These are phyloP conservation scores for Iphiclides podalirius DNA, from an alignment of 2,888 invertebrate species.

Conservation along the genomic window DNA sequence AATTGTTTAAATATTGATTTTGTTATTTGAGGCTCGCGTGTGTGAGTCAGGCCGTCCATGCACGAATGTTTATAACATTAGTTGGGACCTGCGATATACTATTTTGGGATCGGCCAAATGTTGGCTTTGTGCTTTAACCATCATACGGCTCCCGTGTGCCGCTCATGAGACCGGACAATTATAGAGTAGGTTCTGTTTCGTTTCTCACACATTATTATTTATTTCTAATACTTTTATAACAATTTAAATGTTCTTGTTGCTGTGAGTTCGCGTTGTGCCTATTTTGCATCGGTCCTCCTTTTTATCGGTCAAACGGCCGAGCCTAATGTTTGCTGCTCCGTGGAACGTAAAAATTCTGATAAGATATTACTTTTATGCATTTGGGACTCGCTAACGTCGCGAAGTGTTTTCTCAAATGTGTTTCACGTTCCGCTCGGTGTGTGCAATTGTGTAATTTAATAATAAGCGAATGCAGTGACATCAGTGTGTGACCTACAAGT, in stretches of 20 bases:
- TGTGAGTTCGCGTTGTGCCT: neutral
- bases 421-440: neutral
- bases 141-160: slow-evolving; percentile 43
- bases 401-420: slow-evolving; percentile 10
- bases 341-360: slow-evolving; percentile 40
- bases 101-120: slow-evolving; percentile 75
- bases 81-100: slow-evolving; percentile 71
- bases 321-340: slow-evolving; percentile 45
- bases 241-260: slow-evolving; percentile 15
- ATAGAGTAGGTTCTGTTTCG: slow-evolving; percentile 21
- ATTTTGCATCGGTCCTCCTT: slow-evolving; percentile 12
- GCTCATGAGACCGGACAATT: slow-evolving; percentile 34
- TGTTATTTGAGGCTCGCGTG: slow-evolving; percentile 46
- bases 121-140: slow-evolving; percentile 57
- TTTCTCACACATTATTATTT: slow-evolving; percentile 21
- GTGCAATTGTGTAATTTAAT: slow-evolving; percentile 13
- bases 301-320: slow-evolving; percentile 57
- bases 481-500: slow-evolving; percentile 7
- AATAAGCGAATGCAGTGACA: slow-evolving; percentile 6
- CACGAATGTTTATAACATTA: slow-evolving; percentile 73
- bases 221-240: slow-evolving; percentile 23
- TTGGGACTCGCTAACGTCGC: slow-evolving; percentile 26
- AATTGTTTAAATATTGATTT: slow-evolving; percentile 70
- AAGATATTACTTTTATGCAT: slow-evolving; percentile 34
- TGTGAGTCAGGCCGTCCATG: slow-evolving; percentile 51